Evolutionary conservation across 2,113 vertebrate genomes (phyloP).

Genomic region (Ciconia stormi): DNA sequence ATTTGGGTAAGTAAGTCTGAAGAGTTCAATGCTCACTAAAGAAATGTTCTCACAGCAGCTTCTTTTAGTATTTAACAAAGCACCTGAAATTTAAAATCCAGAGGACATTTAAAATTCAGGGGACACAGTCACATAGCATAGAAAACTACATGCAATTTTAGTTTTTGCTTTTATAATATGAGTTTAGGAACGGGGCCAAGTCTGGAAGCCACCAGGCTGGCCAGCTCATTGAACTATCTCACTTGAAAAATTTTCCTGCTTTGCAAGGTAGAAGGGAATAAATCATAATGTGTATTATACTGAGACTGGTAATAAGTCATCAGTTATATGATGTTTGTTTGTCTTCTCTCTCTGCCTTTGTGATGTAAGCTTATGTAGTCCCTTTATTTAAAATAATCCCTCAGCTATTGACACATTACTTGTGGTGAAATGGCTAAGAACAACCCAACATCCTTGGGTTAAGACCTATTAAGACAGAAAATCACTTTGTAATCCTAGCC

Average conservation of each 20-base stretch:
- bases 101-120: background rate
- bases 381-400: background rate
- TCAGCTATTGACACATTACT: background rate
- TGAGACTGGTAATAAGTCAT: background rate
- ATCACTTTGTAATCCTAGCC: background rate
- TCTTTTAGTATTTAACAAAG: background rate
- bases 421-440: background rate
- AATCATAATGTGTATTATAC: background rate
- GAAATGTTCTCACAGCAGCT: background rate
- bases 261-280: background rate
- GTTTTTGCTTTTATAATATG: background rate
- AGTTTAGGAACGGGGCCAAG: background rate
- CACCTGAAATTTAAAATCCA: no score
- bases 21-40: background rate
- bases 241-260: background rate
- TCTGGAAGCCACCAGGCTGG: background rate
- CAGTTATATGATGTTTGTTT: background rate
- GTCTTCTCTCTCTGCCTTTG: background rate
- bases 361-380: background rate
- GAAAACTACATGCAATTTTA: background rate
- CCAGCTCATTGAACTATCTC: background rate
- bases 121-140: background rate
- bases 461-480: background rate
- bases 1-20: background rate
- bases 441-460: background rate